phyloP scores from a whole-genome alignment of 2,113 vertebrate genomes.

The Rhadina sibilatrix region DNA sequence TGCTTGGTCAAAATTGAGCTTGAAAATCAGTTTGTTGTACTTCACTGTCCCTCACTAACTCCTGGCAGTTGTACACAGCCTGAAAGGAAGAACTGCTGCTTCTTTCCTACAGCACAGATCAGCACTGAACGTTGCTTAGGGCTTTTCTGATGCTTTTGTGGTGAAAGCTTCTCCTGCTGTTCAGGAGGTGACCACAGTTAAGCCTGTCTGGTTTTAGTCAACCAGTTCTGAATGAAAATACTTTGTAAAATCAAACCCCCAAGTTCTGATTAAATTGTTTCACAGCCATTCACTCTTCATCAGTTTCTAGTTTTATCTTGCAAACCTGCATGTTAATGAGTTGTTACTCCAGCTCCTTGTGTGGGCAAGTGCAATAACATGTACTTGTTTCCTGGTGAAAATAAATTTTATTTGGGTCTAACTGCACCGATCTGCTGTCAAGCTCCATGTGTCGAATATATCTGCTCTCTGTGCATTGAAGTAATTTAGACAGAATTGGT shows the following conservation, averaged over 20 bases:
- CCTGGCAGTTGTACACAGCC: not conserved
- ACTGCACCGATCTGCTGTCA: not conserved
- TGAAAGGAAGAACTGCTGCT: not conserved
- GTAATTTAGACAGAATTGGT: not conserved
- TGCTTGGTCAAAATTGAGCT: not conserved
- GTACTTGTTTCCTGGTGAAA: not conserved
- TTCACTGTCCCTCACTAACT: not conserved
- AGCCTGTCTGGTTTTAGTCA: not conserved
- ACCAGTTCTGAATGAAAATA: not conserved
- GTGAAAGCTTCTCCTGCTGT: not conserved
- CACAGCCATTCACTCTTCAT: rapidly evolving
- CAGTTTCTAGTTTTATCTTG: not conserved
- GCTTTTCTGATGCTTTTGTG: not conserved
- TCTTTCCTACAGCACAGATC: not conserved
- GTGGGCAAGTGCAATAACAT: not conserved
- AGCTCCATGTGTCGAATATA: not conserved
- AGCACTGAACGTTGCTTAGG: not conserved
- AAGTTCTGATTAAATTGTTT: not conserved
- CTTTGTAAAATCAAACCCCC: not conserved
- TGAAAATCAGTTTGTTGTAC: not conserved
- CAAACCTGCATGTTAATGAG: not conserved
- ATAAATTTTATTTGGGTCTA: not conserved
- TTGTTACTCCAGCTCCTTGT: not conserved
- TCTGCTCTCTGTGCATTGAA: not conserved
- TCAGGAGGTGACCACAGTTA: not conserved